Evolutionary conservation across 2,113 vertebrate genomes (phyloP), one percentile per base, ranked within the genome.

Genomic region (Hiodon alosoides): DNA sequence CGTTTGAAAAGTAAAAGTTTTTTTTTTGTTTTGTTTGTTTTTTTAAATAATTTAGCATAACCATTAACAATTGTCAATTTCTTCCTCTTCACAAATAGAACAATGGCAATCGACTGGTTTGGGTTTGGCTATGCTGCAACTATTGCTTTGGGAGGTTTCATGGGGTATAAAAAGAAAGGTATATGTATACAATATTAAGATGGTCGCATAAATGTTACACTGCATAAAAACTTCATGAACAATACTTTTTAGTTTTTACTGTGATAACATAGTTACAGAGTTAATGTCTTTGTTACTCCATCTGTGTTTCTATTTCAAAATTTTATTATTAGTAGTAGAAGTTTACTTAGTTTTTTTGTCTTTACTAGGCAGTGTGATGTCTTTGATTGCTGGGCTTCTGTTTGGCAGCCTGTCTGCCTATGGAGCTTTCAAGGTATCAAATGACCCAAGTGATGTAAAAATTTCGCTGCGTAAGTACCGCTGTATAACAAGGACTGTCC

Each of bases 81-180:
- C 46, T 62, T n/a, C 47, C 7, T 48, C 53, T 46, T 59, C 57
- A 7, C 57, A 11, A 5, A 6, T 14, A 60, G 70, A 52, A 76
- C 16, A 54, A 93, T 92, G 90, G 86, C 90, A 46, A 72, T 97
- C 71, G 96, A 99, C 87, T 95, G 96, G 93, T 59, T 95, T 77
- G 96, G 96, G 17, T 97, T 95, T 78, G 81, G 90, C 14, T 99
- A 97, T 75, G 95, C 95, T 77, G 90, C 90, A 0, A 65, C 93
- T 74, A 80, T 98, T 71, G 80, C 84, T 17, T 72, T 93, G 61
- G 96, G 97, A 83, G 96, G 96, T 54, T 87, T 91, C 71, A 72
- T 94, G 79, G 95, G 92, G 70, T 98, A 98, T 80, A 91, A 92
- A 71, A 92, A 83, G 79, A 96, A 91, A 96, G 96, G 96, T 98